Evolutionary conservation across 2,888 invertebrate genomes (phyloP).

Genomic region (Idaea biselata): DNA sequence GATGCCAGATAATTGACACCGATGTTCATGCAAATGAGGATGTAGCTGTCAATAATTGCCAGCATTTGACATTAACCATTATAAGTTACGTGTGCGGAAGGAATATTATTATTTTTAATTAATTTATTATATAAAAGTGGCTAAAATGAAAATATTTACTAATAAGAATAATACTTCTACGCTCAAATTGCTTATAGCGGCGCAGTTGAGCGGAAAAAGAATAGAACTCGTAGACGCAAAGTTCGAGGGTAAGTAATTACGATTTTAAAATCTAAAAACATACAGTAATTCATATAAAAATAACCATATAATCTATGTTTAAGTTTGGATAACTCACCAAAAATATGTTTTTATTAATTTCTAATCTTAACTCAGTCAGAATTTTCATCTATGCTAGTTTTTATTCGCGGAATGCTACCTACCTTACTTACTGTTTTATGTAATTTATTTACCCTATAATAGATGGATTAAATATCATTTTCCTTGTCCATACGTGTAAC

Average conservation of each 20-base stretch:
- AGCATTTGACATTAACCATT: slow-evolving; percentile 1
- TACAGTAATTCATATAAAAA: not conserved
- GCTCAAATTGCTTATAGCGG: slow-evolving; percentile 86
- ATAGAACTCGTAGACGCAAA: slow-evolving; percentile 80
- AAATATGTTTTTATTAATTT: not conserved
- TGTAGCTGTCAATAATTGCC: not conserved
- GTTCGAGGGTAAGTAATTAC: slow-evolving; percentile 78
- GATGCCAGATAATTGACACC: slow-evolving; percentile 5
- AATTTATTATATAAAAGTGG: slow-evolving; percentile 19
- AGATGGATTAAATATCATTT: too few species aligned
- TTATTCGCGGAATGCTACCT: slow-evolving; percentile 16
- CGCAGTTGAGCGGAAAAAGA: slow-evolving; percentile 82
- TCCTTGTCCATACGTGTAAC: too few species aligned
- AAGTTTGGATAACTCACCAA: not conserved
- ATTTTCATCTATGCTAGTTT: not conserved
- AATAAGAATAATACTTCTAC: slow-evolving; percentile 89
- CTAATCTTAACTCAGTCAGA: not conserved
- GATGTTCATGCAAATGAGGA: not conserved
- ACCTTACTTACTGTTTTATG: not conserved
- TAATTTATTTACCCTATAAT: not conserved
- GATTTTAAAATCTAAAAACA: slow-evolving; percentile 22
- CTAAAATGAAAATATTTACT: slow-evolving; percentile 85
- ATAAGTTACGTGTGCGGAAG: slow-evolving; percentile 26
- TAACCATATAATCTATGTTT: not conserved
- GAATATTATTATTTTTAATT: slow-evolving; percentile 1